Base-by-base conservation (phyloP, 2,113 vertebrate genomes). In the Coptodon bakossiorum region DNA sequence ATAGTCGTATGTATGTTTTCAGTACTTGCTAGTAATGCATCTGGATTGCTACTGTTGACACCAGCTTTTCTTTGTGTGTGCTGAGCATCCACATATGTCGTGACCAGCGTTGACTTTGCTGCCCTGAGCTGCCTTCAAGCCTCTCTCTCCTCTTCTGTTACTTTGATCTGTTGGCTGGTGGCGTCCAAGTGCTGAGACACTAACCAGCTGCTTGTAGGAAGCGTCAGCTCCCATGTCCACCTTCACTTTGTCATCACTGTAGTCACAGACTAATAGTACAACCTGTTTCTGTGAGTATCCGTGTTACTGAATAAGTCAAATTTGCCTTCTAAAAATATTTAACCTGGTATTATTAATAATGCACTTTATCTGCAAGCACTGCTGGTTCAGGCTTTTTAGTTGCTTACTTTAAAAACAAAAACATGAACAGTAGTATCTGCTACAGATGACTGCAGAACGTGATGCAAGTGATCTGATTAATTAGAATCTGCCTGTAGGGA, bases 401-500 rank as follows among this genome's bases (percentile, higher is more conserved):
- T 24, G 12, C 9, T 11, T 80, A 3, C n/a, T 50, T 68, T 38
- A 22, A 68, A 56, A 66, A 66, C 19, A 66, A 66, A 68, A 68
- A 68, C 8, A 38, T 38, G 36, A 4, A 38, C 3, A 68, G 63
- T 68, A 40, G 9, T 43, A 24, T 56, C 17, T 68, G 73, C 71
- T 71, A 5, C 40, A 61, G 85, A 14, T 8, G 19, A 73, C 43
- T 10, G 40, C 66, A 40, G 27, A 85, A 79, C n/a, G 10, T 9
- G 82, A 63, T 36, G 54, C 83, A 89, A 91, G 53, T 54, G 73
- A 93, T 89, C 76, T 85, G 57, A 89, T 90, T 90, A 86, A 86
- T 89, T 85, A 83, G 50, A 81, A 76, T 24, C 24, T 19, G 84
- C 84, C 52, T 84, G 86, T 48, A 82, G 90, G 84, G 85, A 86